A percentile compares a stretch with the other conserved stretches of the same genome.
Evolutionary conservation across 2,888 invertebrate species (phyloP).

Genomic region (Dasypogon diadema): DNA sequence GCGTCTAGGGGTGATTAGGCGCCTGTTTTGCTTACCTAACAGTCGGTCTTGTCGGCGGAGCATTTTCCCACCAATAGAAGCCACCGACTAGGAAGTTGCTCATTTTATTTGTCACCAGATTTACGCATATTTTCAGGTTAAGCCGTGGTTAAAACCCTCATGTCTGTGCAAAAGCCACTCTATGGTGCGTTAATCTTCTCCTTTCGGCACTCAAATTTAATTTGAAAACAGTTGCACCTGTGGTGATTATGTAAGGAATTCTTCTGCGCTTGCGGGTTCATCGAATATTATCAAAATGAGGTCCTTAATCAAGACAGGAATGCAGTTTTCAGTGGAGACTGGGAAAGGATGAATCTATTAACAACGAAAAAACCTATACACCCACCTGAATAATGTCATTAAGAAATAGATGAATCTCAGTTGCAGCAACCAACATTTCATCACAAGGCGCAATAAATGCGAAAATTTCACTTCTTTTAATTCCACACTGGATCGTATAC

Average conservation of each 20-base stretch:
- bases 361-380: too few species aligned
- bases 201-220: background rate
- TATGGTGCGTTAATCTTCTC: background rate
- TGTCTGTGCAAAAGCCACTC: background rate
- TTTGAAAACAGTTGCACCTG: background rate
- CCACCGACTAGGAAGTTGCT: background rate
- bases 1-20: background rate
- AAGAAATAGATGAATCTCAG: too few species aligned
- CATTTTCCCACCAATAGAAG: background rate
- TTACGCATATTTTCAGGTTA: background rate
- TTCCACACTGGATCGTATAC: too few species aligned
- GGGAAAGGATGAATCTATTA: too few species aligned
- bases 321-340: too few species aligned
- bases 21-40: background rate
- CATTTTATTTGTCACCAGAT: slow-evolving; percentile 20
- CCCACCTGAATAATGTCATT: too few species aligned
- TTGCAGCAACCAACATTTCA: too few species aligned
- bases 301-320: background rate
- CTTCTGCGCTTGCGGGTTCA: background rate
- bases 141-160: background rate
- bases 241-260: background rate
- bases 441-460: too few species aligned
- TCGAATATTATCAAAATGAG: background rate
- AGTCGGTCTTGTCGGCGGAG: background rate
- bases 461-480: too few species aligned